A percentile compares a stretch with the other conserved stretches of the same genome.
phyloP scores from a whole-genome alignment of 2,113 vertebrate genomes.

The Caracal caracal region DNA sequence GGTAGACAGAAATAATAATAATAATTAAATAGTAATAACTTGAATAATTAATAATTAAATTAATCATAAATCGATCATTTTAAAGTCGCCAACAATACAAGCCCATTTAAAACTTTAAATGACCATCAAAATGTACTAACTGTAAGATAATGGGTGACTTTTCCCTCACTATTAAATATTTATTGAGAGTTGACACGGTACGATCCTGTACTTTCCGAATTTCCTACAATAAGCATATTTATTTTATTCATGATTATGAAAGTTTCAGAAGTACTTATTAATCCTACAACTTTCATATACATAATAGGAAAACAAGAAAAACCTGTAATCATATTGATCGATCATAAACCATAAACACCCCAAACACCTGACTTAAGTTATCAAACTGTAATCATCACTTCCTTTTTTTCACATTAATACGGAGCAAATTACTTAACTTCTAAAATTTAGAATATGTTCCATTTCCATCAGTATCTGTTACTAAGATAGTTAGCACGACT shows the following conservation, averaged over 20 bases:
- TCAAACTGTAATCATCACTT: slow-evolving; percentile 38
- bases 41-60: neutral
- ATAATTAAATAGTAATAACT: neutral
- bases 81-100: slow-evolving; percentile 34
- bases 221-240: slow-evolving; percentile 26
- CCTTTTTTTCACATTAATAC: slow-evolving; percentile 52
- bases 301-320: slow-evolving; percentile 49
- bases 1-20: slow-evolving; percentile 16
- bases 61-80: neutral
- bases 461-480: slow-evolving; percentile 67
- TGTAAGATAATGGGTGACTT: neutral
- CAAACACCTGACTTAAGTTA: slow-evolving; percentile 18
- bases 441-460: slow-evolving; percentile 48
- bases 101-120: slow-evolving; percentile 47
- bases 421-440: slow-evolving; percentile 51
- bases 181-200: neutral
- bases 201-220: slow-evolving; percentile 13
- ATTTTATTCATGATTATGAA: slow-evolving; percentile 20
- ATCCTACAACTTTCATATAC: slow-evolving; percentile 20
- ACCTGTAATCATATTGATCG: slow-evolving; percentile 13
- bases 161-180: slow-evolving; percentile 20
- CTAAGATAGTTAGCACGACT: slow-evolving; percentile 48
- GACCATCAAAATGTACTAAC: slow-evolving; percentile 21
- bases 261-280: slow-evolving; percentile 40
- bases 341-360: neutral